Base-by-base conservation (phyloP, 2,888 invertebrate genomes). In the Lepas anatifera region DNA sequence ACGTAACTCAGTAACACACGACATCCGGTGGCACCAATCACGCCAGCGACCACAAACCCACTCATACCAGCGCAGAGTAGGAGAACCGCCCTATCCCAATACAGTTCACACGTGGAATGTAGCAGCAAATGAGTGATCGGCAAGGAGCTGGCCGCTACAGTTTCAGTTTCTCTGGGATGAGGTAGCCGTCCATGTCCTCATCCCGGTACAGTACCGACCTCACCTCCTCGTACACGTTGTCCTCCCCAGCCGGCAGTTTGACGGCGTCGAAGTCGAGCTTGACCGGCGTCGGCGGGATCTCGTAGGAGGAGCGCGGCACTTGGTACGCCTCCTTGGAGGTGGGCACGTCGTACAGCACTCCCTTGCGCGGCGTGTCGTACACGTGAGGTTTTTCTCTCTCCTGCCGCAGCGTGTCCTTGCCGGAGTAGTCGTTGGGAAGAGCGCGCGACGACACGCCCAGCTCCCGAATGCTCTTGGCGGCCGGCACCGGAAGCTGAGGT, bases 351-450 rank as follows among this genome's bases (percentile, higher is more conserved):
- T 58, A 58, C 22, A 58, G 22, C 18, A 22, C 11, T 3, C 16
- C 16, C 58, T 58, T 58, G 22, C 35, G 32, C 35, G 58, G 58
- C 18, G 58, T 58, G 58, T 58, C 58, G 32, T 58, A 58, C 58
- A 58, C 58, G 32, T 58, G 58, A 16, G 58, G 32, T 22, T 58
- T 35, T 10, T 16, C 41, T 1, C 41, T 41, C 22, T 58, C 29
- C 48, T 25, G 8, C n/a, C 58, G 22, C 25, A 27, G 27, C n/a
- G 6, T 22, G 22, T 18, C 35, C 58, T 58, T 58, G 16, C 8
- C 22, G 35, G 18, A 58, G 35, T 58, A 58, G 22, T 58, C 58
- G 32, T 58, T 58, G 7, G 58, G 58, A 0, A 10, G 32, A 1
- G 58, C 58, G 22, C 58, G 58, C 8, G 8, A 8, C 16, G 22